Conservation (phyloP, 2,113 vertebrate species). For the Rhadina sibilatrix region DNA sequence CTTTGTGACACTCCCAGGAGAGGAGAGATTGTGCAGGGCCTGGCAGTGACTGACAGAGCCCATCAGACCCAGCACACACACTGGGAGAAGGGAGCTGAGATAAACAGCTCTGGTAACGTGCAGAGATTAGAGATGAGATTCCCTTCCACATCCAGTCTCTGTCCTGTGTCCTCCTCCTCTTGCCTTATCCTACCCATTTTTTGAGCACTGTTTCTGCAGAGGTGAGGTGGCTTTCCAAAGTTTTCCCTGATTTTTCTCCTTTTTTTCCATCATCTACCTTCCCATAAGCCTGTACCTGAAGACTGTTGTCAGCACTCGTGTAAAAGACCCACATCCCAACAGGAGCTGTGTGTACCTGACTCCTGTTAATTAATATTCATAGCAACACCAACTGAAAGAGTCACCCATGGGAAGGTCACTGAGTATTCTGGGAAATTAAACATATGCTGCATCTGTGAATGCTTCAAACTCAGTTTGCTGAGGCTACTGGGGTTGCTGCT, state of each 20-base stretch:
- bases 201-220: fast-evolving
- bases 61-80: not conserved
- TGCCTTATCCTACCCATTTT: not conserved
- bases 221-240: not conserved
- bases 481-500: not conserved
- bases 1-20: not conserved
- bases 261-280: not conserved
- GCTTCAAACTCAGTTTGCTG: not conserved
- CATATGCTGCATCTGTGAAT: not conserved
- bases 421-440: not conserved
- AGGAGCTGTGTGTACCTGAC: not conserved
- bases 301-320: not conserved
- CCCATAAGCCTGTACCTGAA: not conserved
- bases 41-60: not conserved
- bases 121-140: not conserved
- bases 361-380: conserved; percentile 7
- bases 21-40: not conserved
- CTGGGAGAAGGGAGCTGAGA: not conserved
- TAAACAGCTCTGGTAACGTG: not conserved
- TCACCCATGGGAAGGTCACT: not conserved
- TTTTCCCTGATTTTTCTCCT: not conserved
- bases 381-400: not conserved
- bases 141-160: not conserved
- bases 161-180: not conserved
- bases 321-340: not conserved